These are phyloP conservation scores for Stegastes partitus DNA, from an alignment of 2,113 vertebrate genomes.

Conservation along the genomic window DNA sequence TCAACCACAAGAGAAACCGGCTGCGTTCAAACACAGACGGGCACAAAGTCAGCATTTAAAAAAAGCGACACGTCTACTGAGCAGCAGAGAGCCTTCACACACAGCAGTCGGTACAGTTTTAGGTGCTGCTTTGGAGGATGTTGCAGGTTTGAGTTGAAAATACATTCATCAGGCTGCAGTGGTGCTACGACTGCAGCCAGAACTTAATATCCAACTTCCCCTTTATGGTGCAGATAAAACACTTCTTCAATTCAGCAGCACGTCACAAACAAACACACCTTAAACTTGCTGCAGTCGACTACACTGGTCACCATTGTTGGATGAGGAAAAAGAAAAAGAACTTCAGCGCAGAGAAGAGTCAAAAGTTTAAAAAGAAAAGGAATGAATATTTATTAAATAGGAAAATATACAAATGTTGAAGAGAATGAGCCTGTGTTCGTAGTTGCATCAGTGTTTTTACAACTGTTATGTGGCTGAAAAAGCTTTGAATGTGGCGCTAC, in stretches of 20 bases:
- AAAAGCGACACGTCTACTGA: background rate
- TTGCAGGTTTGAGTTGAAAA: background rate
- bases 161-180: conserved; percentile 10
- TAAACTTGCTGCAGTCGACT: background rate
- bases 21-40: conserved; percentile 28
- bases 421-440: background rate
- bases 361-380: background rate
- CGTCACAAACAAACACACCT: conserved; percentile 36
- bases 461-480: too few species aligned
- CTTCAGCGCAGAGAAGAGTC: background rate
- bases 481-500: background rate
- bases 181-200: conserved; percentile 9
- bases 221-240: conserved; percentile 14
- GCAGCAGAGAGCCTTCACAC: background rate
- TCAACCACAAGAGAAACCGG: conserved; percentile 49
- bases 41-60: conserved; percentile 4
- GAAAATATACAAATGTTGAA: background rate
- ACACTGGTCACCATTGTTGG: background rate
- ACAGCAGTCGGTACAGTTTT: background rate
- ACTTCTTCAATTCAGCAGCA: conserved; percentile 46
- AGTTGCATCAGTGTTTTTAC: background rate
- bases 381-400: background rate
- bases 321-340: background rate
- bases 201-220: conserved; percentile 53
- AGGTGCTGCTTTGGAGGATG: background rate